Percentiles rank a stretch among this genome's conserved stretches.
Evolutionary conservation across 30 jellyfish, hydroid and myxozoan species (phyloP).

Genomic region (Hydractinia symbiolongicarpus): DNA sequence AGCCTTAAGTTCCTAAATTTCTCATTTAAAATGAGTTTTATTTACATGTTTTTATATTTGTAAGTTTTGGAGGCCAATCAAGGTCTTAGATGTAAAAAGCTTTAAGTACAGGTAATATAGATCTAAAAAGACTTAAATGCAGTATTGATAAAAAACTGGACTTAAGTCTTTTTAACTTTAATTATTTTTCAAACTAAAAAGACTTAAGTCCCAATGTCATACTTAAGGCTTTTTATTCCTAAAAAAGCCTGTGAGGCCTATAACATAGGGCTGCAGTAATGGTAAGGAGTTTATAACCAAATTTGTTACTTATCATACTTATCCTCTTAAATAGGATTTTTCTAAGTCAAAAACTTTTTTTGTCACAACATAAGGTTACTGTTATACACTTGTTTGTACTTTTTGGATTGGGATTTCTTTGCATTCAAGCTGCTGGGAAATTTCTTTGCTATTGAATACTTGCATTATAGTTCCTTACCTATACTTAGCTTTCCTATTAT

Average conservation of each 20-base stretch:
- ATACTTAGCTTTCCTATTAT: too few relatives aligned
- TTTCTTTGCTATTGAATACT: not conserved
- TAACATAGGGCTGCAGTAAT: not conserved
- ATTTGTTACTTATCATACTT: not conserved
- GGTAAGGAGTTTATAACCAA: not conserved
- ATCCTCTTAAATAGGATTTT: not conserved
- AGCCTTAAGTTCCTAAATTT: too few relatives aligned
- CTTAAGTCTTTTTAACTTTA: not conserved
- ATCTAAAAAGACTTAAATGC: not conserved
- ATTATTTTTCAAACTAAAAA: not conserved
- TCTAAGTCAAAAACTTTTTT: not conserved
- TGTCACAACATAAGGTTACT: not conserved
- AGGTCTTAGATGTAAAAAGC: not conserved
- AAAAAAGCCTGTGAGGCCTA: not conserved
- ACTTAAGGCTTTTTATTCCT: constrained; percentile 5
- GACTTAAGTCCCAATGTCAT: not conserved
- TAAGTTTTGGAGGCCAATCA: too few relatives aligned
- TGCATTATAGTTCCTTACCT: too few relatives aligned
- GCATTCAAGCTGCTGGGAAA: constrained; percentile 7
- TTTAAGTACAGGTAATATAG: constrained; percentile 5
- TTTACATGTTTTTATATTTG: too few relatives aligned
- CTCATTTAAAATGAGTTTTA: too few relatives aligned
- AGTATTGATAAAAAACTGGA: not conserved
- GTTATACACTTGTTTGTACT: not conserved
- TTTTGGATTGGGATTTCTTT: not conserved